Base-by-base conservation (phyloP, 2,888 invertebrate genomes). In the Agrotis clavis region DNA sequence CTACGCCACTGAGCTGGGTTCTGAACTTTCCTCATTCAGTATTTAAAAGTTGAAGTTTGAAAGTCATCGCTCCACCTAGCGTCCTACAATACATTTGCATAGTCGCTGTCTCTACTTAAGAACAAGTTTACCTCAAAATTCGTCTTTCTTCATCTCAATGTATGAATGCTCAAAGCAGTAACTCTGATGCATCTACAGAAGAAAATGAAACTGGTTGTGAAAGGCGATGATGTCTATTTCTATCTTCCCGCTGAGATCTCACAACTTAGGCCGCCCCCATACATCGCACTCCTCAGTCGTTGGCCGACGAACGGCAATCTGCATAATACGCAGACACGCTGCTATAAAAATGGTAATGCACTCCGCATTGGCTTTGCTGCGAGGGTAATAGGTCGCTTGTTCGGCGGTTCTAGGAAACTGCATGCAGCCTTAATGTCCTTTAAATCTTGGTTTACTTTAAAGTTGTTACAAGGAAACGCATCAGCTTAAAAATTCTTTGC, bases 301-400 rank as follows among this genome's bases (percentile, higher is more conserved):
- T 88, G 88, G 84, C 87, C 89, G 87, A 90, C 91, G 89, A 90
- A 85, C 87, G 82, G 88, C 92, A 92, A 95, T 95, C 94, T 95
- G 92, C 95, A 95, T 95, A 94, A 94, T 94, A 93, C 92, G 87
- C 90, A 92, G 93, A 94, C 93, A 94, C 92, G 87, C 89, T 85
- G 91, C 94, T 94, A 95, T 95, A 95, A 95, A 95, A 95, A 95
- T 95, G 95, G 92, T 94, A 95, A 95, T 94, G 89, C 90, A 89
- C 89, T 88, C 88, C 71, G 79, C 88, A 86, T 86, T 87, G 88
- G 86, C 87, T 91, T 88, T 89, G 89, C 88, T 90, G 76, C 79
- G 47, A 84, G 73, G 86, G 87, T 91, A 91, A 91, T 91, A 90
- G 91, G 91, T 92, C 89, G 88, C 87, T 85, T 86, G 86, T 91